Percentiles rank a stretch among this genome's conserved stretches.
These are phyloP conservation scores for Paramuricea clavata DNA, from an alignment of 92 coral and sea anemone species.

Conservation along the genomic window DNA sequence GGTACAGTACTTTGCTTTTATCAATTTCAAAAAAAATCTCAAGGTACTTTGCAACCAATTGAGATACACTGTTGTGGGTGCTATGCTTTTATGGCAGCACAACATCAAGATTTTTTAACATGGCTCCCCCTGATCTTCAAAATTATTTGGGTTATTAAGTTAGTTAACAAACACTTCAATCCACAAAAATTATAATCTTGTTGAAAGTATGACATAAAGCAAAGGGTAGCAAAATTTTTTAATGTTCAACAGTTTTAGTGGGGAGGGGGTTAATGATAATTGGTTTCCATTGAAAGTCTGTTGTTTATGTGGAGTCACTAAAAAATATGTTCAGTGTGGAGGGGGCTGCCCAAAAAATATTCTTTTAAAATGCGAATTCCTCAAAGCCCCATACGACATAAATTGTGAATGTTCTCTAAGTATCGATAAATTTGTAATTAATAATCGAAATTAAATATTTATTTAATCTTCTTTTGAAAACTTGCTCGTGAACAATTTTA, in stretches of 20 bases:
- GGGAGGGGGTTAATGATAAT: too few relatives aligned
- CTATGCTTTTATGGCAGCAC: slow-evolving; percentile 71
- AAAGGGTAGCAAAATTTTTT: too few relatives aligned
- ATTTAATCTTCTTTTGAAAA: slow-evolving; percentile 51
- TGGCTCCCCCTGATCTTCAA: slow-evolving; percentile 73
- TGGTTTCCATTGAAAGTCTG: too few relatives aligned
- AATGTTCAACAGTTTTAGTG: too few relatives aligned
- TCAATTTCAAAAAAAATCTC: slow-evolving; percentile 67
- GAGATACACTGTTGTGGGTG: slow-evolving; percentile 69
- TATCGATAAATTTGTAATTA: background rate
- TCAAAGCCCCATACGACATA: background rate
- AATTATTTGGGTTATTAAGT: slow-evolving; percentile 56
- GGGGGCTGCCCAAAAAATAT: too few relatives aligned
- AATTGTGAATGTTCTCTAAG: background rate
- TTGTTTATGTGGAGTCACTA: too few relatives aligned
- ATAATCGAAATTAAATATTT: too few relatives aligned
- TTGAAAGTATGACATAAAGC: too few relatives aligned
- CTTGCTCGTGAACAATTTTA: slow-evolving; percentile 42
- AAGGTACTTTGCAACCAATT: slow-evolving; percentile 73
- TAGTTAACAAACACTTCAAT: too few relatives aligned
- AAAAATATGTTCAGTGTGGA: too few relatives aligned
- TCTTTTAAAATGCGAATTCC: too few relatives aligned
- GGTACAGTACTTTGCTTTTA: slow-evolving; percentile 70
- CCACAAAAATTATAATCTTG: too few relatives aligned
- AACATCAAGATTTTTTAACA: slow-evolving; percentile 50